Evolutionary conservation across 2,113 vertebrate species (phyloP), one percentile per base, ranked within the genome.

Genomic region (Sebastes schlegelii): DNA sequence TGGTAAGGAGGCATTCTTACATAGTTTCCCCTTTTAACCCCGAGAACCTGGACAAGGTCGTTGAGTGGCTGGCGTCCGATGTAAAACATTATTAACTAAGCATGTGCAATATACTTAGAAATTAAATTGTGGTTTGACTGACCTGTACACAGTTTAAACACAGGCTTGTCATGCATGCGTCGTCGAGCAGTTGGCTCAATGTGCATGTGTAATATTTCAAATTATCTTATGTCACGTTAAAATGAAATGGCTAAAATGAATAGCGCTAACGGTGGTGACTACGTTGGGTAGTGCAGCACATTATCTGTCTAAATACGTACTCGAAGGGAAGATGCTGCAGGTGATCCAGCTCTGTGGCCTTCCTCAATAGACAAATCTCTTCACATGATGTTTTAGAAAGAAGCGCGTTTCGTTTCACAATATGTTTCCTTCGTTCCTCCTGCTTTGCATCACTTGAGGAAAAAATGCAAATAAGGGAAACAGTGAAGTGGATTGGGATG

Each of bases 391-490:
- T 63, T 40, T 26, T 19, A 43, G 34, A 52, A 45, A 45, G 74
- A 34, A 34, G 10, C 11, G 11, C 6, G 0, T 74, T 11, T 46
- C 23, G 19, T 45, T 34, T 67, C 6, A 62, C 17, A 49, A 63
- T n/a, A 9, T 0, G 16, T 49, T 70, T 45, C 1, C 11, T 52
- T 64, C 10, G 45, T 54, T 79, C 60, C 0, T 9, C 26, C 42
- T 10, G 21, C 13, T 54, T 48, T 12, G 2, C 16, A 11, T 57
- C 7, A 2, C 5, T 45, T 71, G 14, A 64, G 14, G 60, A 40
- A 62, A 67, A 84, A 72, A 80, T 87, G 76, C 17, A 77, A 81
- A 78, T 69, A 34, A 84, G 64, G 45, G 68, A 78, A 63, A 64
- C 10, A 5, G 13, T 40, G 23, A 70, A 74, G 54, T 45, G 40